Conservation (phyloP, 2,888 invertebrate species). For the Raillietiella orientalis region DNA sequence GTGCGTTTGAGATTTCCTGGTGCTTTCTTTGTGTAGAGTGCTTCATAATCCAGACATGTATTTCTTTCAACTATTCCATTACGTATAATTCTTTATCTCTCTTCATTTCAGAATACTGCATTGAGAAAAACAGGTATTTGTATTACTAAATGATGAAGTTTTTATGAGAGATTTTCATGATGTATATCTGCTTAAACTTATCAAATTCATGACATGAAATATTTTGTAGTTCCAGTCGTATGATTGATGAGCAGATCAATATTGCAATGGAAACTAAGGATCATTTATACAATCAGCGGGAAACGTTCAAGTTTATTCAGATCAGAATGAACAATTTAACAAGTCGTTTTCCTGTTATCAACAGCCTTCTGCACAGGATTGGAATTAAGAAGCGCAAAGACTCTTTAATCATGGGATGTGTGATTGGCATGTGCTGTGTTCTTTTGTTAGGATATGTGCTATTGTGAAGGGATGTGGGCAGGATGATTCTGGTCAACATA, state of each 20-base stretch:
- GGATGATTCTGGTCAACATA: no score
- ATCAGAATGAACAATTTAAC: constrained; percentile 75
- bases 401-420: constrained; percentile 51
- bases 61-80: no score
- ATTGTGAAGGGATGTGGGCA: no score
- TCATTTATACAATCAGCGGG: constrained; percentile 55
- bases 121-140: no score
- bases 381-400: constrained; percentile 77
- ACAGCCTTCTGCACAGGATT: constrained; percentile 65
- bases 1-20: no score
- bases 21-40: no score
- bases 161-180: no score
- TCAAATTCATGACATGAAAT: neutral
- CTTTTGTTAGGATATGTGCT: constrained; percentile 11
- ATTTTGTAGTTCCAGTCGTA: constrained; percentile 44
- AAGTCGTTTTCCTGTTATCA: constrained; percentile 53
- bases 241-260: constrained; percentile 85
- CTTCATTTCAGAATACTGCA: no score
- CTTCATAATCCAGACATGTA: no score
- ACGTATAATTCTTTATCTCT: no score
- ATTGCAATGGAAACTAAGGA: constrained; percentile 93
- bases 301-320: constrained; percentile 60
- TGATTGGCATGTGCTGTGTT: constrained; percentile 18
- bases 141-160: no score
- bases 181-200: no score